Evolutionary conservation across 2,888 invertebrate genomes (phyloP).

Genomic region (Orgyia antiqua): DNA sequence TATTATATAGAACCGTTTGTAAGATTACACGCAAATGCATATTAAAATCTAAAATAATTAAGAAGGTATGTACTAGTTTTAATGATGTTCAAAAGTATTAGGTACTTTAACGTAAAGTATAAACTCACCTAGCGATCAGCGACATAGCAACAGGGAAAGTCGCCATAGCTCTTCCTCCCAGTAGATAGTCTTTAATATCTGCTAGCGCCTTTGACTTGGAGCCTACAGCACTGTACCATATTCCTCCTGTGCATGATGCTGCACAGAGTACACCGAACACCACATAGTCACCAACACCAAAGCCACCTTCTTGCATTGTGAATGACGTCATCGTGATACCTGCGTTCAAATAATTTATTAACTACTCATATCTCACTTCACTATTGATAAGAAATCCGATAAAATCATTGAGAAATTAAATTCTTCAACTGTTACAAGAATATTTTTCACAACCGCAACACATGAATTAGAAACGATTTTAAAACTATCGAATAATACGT

Average conservation of each 20-base stretch:
- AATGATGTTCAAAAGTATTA: too few relatives aligned
- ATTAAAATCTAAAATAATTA: too few relatives aligned
- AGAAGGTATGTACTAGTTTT: too few relatives aligned
- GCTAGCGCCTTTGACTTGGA: constrained; percentile 71
- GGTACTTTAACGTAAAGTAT: not conserved
- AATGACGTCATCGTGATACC: constrained; percentile 45
- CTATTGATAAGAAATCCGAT: too few relatives aligned
- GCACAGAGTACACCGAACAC: constrained; percentile 84
- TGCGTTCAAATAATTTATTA: constrained; percentile 14
- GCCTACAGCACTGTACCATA: constrained; percentile 80
- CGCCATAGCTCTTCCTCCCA: constrained; percentile 85
- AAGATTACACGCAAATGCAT: too few relatives aligned
- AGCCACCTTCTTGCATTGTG: constrained; percentile 61
- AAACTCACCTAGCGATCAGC: constrained; percentile 85
- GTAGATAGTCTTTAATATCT: constrained; percentile 84
- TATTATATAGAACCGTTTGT: too few relatives aligned
- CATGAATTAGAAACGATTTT: too few relatives aligned
- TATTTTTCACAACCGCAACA: too few relatives aligned
- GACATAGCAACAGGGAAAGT: constrained; percentile 92
- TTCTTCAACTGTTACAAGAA: too few relatives aligned
- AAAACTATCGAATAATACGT: too few relatives aligned
- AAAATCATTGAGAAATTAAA: too few relatives aligned
- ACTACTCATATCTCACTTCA: too few relatives aligned
- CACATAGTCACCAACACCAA: constrained; percentile 74
- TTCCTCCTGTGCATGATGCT: constrained; percentile 86